These are phyloP conservation scores for Onthophagus taurus DNA, from an alignment of 1,140 invertebrate species.

Conservation along the genomic window DNA sequence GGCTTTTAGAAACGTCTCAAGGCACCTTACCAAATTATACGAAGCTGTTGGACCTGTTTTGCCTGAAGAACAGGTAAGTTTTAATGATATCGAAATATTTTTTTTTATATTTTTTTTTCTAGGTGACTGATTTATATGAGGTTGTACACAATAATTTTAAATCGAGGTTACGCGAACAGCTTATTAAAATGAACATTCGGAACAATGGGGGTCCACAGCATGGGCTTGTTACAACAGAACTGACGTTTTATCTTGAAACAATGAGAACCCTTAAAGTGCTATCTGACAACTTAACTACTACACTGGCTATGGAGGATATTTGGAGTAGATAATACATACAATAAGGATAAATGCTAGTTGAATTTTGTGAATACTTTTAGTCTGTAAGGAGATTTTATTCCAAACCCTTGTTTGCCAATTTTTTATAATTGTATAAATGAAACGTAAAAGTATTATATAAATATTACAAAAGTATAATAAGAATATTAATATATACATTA, in stretches of 20 bases:
- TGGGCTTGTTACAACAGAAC: slow-evolving; percentile 88
- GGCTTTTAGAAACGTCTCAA: slow-evolving; percentile 84
- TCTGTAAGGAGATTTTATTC: slow-evolving; percentile 1
- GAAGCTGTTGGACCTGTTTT: slow-evolving; percentile 79
- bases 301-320: slow-evolving; percentile 69
- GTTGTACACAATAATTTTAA: slow-evolving; percentile 83
- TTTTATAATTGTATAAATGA: slow-evolving; percentile 9
- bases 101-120: slow-evolving; percentile 16
- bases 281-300: slow-evolving; percentile 58
- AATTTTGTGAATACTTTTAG: slow-evolving; percentile 7
- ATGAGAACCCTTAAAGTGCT: slow-evolving; percentile 77
- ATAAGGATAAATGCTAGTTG: slow-evolving; percentile 5
- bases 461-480: neutral
- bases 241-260: slow-evolving; percentile 92
- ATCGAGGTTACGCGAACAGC: slow-evolving; percentile 70
- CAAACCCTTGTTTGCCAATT: slow-evolving; percentile 8
- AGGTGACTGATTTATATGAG: slow-evolving; percentile 63
- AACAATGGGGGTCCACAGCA: slow-evolving; percentile 95
- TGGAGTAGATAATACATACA: slow-evolving; percentile 49
- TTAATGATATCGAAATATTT: neutral
- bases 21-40: slow-evolving; percentile 85
- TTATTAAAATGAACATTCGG: slow-evolving; percentile 77
- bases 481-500: no score
- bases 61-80: slow-evolving; percentile 55
- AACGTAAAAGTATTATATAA: neutral